phyloP scores from a whole-genome alignment of 2,888 invertebrate species.

The Psococerastis gibbosa region DNA sequence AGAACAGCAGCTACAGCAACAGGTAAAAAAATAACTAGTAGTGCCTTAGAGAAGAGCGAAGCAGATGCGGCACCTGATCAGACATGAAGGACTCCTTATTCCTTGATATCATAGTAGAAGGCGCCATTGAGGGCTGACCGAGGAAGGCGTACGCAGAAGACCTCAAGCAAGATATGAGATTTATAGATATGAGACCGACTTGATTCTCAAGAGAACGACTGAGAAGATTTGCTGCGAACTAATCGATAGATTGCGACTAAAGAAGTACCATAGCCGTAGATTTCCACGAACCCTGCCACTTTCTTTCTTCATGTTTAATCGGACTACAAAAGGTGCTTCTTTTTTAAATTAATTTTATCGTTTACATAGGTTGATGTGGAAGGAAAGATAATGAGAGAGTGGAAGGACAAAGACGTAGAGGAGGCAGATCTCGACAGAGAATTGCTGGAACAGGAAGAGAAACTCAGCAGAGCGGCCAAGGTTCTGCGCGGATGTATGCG shows the following conservation, averaged over 20 bases:
- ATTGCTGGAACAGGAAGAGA: slow-evolving; percentile 26
- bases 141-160: too few relatives aligned
- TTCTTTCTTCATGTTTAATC: neutral
- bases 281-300: neutral
- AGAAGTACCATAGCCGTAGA: neutral
- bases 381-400: slow-evolving; percentile 12
- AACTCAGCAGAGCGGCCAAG: slow-evolving; percentile 28
- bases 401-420: slow-evolving; percentile 21
- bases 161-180: too few relatives aligned
- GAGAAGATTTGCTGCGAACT: too few relatives aligned
- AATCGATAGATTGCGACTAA: too few relatives aligned
- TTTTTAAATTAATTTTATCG: neutral
- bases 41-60: too few relatives aligned
- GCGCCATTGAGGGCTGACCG: too few relatives aligned
- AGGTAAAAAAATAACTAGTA: too few relatives aligned
- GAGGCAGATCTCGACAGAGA: slow-evolving; percentile 22
- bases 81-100: too few relatives aligned
- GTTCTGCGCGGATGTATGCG: slow-evolving; percentile 26
- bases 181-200: too few relatives aligned
- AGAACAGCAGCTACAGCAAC: slow-evolving; percentile 17
- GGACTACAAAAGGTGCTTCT: neutral
- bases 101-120: too few relatives aligned
- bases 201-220: too few relatives aligned
- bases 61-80: too few relatives aligned
- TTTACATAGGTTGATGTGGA: neutral